These are phyloP conservation scores for Anser brachyrhynchus DNA, from an alignment of 2,113 vertebrate genomes.

Conservation along the genomic window DNA sequence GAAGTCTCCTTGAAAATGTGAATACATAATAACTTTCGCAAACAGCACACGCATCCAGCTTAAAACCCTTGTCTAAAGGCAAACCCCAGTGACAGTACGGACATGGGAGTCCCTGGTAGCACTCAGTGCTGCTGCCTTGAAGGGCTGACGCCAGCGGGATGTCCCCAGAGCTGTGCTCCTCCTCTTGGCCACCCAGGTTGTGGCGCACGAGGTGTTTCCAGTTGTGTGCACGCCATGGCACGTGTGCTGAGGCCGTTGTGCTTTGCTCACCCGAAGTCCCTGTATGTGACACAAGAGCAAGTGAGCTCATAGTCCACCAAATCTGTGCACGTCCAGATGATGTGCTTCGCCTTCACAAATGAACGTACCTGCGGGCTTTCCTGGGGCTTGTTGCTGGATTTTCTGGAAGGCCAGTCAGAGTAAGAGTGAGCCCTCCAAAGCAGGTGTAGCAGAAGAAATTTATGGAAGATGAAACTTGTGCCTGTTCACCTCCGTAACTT, in stretches of 20 bases:
- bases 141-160: neutral
- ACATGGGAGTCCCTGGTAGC: neutral
- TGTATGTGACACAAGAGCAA: neutral
- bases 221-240: neutral
- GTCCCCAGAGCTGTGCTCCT: neutral
- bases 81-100: neutral
- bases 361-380: neutral
- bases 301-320: accelerated
- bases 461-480: neutral
- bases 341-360: neutral
- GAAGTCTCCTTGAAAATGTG: constrained; percentile 26
- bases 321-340: accelerated
- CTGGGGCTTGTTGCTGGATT: neutral
- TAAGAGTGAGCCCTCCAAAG: neutral
- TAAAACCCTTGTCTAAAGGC: neutral
- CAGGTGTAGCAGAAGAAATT: neutral
- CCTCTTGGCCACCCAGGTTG: accelerated
- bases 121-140: neutral
- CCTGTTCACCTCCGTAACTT: neutral
- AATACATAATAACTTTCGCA: constrained; percentile 21
- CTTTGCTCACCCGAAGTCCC: neutral
- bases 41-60: neutral
- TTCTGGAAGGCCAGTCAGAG: neutral
- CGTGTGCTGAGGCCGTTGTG: neutral
- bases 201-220: neutral